These are phyloP conservation scores for Epinephelus moara DNA, from an alignment of 2,113 vertebrate genomes.

Conservation along the genomic window DNA sequence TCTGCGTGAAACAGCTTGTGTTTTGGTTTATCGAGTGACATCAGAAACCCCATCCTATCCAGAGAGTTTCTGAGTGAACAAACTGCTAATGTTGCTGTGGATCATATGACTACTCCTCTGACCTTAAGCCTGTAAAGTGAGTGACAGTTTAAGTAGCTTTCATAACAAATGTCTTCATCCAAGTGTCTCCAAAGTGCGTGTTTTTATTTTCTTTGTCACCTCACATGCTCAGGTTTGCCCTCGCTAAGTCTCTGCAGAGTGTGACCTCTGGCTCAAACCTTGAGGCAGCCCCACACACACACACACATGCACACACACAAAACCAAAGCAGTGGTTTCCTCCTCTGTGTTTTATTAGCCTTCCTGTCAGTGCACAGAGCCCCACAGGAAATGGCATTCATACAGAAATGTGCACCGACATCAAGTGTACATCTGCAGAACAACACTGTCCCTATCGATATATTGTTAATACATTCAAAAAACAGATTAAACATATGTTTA, in stretches of 20 bases:
- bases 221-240: constrained; percentile 46
- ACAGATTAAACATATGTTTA: background rate
- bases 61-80: background rate
- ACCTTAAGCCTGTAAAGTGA: constrained; percentile 5
- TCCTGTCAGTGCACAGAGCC: constrained; percentile 79
- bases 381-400: constrained; percentile 80
- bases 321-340: constrained; percentile 80
- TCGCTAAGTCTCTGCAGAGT: constrained; percentile 35
- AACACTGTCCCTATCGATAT: background rate
- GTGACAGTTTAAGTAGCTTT: constrained; percentile 4
- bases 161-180: constrained; percentile 2
- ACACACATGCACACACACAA: constrained; percentile 24
- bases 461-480: background rate
- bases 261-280: constrained; percentile 53
- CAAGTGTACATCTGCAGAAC: constrained; percentile 9
- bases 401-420: constrained; percentile 55
- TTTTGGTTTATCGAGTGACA: background rate
- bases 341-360: constrained; percentile 78
- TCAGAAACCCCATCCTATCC: background rate
- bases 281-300: constrained; percentile 6
- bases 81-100: background rate
- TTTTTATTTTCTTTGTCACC: constrained; percentile 46
- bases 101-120: constrained; percentile 10
- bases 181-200: background rate
- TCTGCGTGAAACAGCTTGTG: background rate